Conservation (phyloP, 2,888 invertebrate genomes). For the Lycophotia porphyrea region DNA sequence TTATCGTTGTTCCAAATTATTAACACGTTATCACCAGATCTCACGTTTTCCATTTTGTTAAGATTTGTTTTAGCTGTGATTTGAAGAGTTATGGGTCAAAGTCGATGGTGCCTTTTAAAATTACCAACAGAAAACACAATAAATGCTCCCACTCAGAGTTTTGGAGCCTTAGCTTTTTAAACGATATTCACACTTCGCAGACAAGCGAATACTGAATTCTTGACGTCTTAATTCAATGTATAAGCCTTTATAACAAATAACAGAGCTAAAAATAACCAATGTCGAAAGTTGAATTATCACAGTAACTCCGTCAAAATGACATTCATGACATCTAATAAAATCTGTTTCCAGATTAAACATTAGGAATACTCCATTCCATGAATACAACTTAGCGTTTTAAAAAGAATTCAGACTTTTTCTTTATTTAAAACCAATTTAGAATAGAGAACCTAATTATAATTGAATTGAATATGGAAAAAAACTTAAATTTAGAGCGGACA, state of each 20-base stretch:
- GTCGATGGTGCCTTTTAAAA: not conserved
- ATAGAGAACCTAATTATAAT: not conserved
- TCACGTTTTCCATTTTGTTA: constrained; percentile 78
- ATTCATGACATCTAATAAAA: constrained; percentile 18
- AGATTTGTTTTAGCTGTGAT: constrained; percentile 1
- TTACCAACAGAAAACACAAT: not conserved
- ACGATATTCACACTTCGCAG: constrained; percentile 20
- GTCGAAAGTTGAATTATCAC: constrained; percentile 10
- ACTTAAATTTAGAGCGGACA: not conserved
- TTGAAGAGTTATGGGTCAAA: constrained; percentile 6
- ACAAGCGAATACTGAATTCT: constrained; percentile 27
- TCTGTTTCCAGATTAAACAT: constrained; percentile 13
- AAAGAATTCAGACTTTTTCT: not conserved
- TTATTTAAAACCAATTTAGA: not conserved
- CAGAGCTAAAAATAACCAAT: constrained; percentile 8
- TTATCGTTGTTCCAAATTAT: constrained; percentile 90
- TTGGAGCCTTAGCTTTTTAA: not conserved
- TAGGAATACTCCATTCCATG: constrained; percentile 27
- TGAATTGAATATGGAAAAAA: not conserved
- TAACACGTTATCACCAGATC: constrained; percentile 86
- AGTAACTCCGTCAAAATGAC: constrained; percentile 11
- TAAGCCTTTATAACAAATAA: constrained; percentile 9
- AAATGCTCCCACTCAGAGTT: not conserved
- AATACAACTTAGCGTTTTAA: not conserved
- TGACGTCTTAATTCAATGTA: not conserved